These are phyloP conservation scores for Smittia aterrima DNA, from an alignment of 2,888 invertebrate species.

Conservation along the genomic window DNA sequence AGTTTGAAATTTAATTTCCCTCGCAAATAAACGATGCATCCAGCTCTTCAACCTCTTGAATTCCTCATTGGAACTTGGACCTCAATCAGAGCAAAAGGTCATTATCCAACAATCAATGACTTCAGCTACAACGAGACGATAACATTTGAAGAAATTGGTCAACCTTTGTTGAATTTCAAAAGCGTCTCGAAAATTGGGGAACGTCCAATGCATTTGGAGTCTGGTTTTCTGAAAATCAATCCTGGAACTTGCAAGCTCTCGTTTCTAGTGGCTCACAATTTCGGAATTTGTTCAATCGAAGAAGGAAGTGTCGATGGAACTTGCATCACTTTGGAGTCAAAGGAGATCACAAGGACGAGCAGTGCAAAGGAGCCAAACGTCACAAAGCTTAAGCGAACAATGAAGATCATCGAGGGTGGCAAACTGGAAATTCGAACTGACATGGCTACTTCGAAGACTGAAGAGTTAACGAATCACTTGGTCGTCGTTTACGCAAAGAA, in stretches of 20 bases:
- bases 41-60: conserved; percentile 42
- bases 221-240: conserved; percentile 61
- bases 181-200: conserved; percentile 46
- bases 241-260: conserved; percentile 58
- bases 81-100: conserved; percentile 57
- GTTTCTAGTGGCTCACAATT: conserved; percentile 62
- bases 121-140: conserved; percentile 61
- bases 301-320: conserved; percentile 56
- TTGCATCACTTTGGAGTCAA: conserved; percentile 54
- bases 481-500: conserved; percentile 56
- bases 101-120: conserved; percentile 59
- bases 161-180: conserved; percentile 61
- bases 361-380: conserved; percentile 59
- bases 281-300: conserved; percentile 61
- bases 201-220: conserved; percentile 62
- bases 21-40: conserved; percentile 45
- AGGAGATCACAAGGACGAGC: conserved; percentile 55
- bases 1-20: no score
- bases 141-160: conserved; percentile 57
- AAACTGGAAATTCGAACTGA: conserved; percentile 54
- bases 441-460: conserved; percentile 60
- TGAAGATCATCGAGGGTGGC: conserved; percentile 50
- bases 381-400: conserved; percentile 54
- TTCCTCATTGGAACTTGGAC: conserved; percentile 58
- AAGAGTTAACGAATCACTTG: conserved; percentile 57